phyloP scores from a whole-genome alignment of 2,113 vertebrate species.

The Dermatemys mawii region DNA sequence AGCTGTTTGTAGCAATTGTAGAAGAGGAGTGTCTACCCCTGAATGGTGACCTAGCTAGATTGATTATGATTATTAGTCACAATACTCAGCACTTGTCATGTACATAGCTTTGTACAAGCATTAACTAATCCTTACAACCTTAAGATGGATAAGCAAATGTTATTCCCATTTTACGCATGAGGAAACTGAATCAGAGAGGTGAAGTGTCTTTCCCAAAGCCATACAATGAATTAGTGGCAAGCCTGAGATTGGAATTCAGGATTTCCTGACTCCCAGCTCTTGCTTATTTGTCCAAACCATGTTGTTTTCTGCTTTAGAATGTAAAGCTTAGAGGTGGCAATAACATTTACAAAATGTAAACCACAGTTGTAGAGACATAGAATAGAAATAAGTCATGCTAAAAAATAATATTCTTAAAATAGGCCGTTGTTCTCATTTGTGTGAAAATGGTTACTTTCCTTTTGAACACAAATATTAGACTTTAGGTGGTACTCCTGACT shows the following conservation, averaged over 20 bases:
- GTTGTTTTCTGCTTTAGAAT: constrained; percentile 5
- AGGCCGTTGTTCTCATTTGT: not conserved
- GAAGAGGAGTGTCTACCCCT: not conserved
- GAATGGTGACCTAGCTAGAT: not conserved
- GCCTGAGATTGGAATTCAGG: not conserved
- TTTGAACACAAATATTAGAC: not conserved
- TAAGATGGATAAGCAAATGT: not conserved
- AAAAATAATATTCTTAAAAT: not conserved
- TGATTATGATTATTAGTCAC: not conserved
- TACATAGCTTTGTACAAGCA: not conserved
- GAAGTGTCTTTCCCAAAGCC: not conserved
- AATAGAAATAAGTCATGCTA: not conserved
- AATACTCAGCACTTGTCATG: not conserved
- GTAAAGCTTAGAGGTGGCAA: not conserved
- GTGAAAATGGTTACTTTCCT: not conserved
- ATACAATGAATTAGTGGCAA: not conserved
- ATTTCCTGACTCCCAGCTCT: not conserved
- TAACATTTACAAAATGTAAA: not conserved
- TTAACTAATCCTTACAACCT: not conserved
- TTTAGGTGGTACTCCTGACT: not conserved
- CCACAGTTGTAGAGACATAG: not conserved
- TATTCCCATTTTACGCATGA: not conserved
- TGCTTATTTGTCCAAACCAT: not conserved
- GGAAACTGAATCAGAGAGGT: not conserved
- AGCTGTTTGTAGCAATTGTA: not conserved